phyloP scores from a whole-genome alignment of 2,113 vertebrate species.

The Gallinago media region DNA sequence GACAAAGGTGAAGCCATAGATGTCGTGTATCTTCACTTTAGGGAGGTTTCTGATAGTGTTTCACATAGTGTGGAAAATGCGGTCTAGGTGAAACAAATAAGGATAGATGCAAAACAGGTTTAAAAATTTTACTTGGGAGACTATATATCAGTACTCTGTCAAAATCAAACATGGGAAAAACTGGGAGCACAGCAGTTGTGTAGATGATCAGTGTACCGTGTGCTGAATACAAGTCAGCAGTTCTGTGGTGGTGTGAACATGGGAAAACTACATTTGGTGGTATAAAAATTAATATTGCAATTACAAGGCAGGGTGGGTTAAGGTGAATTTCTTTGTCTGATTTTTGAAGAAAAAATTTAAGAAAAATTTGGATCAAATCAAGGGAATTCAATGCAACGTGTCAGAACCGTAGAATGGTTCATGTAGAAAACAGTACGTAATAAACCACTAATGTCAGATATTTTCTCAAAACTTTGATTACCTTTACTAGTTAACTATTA shows the following conservation, averaged over 20 bases:
- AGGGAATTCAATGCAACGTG: neutral
- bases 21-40: fast-evolving
- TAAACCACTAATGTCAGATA: neutral
- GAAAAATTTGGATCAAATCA: neutral
- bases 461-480: neutral
- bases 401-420: neutral
- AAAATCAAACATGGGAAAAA: neutral
- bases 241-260: neutral
- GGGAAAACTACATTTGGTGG: too few relatives aligned
- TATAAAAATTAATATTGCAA: neutral
- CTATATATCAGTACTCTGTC: neutral
- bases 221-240: fast-evolving
- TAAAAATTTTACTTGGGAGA: neutral
- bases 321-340: neutral
- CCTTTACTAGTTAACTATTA: neutral
- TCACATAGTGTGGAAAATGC: neutral
- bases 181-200: neutral
- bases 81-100: neutral
- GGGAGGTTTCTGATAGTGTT: neutral
- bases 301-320: neutral
- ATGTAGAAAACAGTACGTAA: neutral
- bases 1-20: neutral
- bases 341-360: neutral
- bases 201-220: neutral
- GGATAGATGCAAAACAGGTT: neutral